Evolutionary conservation across 2,113 vertebrate species (phyloP), one percentile per base, ranked within the genome.

Genomic region (Gobiocypris rarus): DNA sequence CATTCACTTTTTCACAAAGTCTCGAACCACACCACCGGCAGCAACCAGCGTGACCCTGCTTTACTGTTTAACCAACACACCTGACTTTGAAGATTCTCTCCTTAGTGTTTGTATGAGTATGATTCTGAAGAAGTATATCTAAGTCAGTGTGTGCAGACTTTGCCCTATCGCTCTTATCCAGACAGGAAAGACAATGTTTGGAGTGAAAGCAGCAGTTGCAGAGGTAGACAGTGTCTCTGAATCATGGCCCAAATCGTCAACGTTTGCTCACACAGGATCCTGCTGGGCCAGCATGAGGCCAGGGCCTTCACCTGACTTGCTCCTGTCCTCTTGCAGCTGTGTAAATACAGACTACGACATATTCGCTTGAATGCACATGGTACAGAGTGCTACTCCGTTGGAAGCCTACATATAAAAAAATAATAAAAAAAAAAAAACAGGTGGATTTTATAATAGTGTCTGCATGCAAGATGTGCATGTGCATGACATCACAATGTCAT

Each of bases 111-210:
- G 52, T 69, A 63, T 17, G 52, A 70, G n/a, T 67, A 43, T 54
- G 74, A 77, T 45, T 83, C 22, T 81, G 19, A 24, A 58, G 38
- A 58, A 0, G 28, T 48, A 71, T 74, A 63, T 59, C 52, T 86
- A 75, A 45, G 73, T 43, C 58, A 38, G 71, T 73, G 50, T 71
- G 15, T 71, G 17, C 14, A 45, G 38, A 81, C 54, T 48, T 28
- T 75, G 24, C 71, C 45, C 28, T 70, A 56, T 56, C 14, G 28
- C 77, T 84, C 76, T 45, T 71, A 28, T 71, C 65, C 50, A 87
- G 85, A 89, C 75, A 87, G 83, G 80, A 83, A 87, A 70, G 70
- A 83, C 43, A 52, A 85, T 88, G 82, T 86, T 88, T 88, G 76
- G 65, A 83, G 70, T 61, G 54, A 82, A 88, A 86, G 45, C 73